Evolutionary conservation across 2,113 vertebrate species (phyloP).

Genomic region (Chlorodrepanis virens): DNA sequence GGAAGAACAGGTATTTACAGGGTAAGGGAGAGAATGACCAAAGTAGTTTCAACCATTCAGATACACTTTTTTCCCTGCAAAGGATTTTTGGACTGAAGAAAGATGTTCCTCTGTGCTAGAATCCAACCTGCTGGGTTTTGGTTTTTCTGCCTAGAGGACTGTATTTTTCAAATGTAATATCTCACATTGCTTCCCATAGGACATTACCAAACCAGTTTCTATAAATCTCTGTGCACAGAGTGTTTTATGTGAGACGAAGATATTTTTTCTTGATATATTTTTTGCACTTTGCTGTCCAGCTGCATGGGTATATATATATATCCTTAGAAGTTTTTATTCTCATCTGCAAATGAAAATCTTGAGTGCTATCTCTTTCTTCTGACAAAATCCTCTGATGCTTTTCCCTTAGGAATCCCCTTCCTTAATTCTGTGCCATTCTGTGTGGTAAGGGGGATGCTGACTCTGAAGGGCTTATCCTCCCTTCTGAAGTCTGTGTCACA

Average conservation of each 20-base stretch:
- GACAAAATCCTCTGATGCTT: neutral
- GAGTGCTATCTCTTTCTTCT: neutral
- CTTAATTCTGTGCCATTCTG: neutral
- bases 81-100: neutral
- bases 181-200: neutral
- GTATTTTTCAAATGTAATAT: neutral
- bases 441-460: neutral
- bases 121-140: neutral
- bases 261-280: neutral
- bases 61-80: neutral
- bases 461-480: neutral
- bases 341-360: neutral
- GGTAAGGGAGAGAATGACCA: neutral
- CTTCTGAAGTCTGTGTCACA: neutral
- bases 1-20: neutral
- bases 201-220: neutral
- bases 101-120: neutral
- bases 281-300: neutral
- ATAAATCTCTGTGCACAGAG: neutral
- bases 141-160: neutral
- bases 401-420: neutral
- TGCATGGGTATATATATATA: neutral
- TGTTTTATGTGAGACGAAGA: neutral
- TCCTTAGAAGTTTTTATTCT: constrained; percentile 1
- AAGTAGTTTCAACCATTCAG: neutral